Percentiles rank a stretch among this genome's conserved stretches.
Conservation (phyloP, 2,797 vertebrate species). For the Sphenopsis melanotis region DNA sequence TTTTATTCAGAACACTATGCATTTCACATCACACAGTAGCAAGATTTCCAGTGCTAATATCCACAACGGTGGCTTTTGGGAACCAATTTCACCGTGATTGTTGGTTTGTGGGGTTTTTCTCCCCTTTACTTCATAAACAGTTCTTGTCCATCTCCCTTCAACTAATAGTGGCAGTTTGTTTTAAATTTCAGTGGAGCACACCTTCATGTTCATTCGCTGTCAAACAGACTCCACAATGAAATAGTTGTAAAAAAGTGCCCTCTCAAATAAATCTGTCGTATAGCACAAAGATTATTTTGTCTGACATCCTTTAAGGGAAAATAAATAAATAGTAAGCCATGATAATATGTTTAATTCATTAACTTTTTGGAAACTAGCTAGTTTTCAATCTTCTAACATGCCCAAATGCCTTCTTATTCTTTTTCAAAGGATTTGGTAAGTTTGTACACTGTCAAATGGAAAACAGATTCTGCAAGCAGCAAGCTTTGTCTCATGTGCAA, state of each 20-base stretch:
- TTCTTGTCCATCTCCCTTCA: background rate
- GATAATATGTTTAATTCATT: background rate
- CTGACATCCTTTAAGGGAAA: background rate
- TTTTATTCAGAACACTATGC: background rate
- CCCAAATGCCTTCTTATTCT: background rate
- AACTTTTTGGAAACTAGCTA: background rate
- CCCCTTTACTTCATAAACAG: background rate
- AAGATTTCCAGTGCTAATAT: background rate
- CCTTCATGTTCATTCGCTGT: background rate
- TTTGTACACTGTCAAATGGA: background rate
- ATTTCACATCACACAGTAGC: background rate
- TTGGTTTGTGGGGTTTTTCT: background rate
- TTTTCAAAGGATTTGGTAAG: background rate
- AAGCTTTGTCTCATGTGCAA: background rate
- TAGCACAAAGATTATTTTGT: background rate
- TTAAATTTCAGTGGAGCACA: background rate
- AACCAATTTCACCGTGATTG: background rate
- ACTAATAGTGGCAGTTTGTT: background rate
- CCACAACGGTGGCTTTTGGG: background rate
- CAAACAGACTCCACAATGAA: background rate
- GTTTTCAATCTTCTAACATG: background rate
- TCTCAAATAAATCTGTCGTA: background rate
- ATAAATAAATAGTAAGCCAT: background rate
- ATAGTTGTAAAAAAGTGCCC: background rate
- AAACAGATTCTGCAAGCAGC: background rate